Conservation (phyloP, 2,113 vertebrate genomes). For the Polypterus senegalus region DNA sequence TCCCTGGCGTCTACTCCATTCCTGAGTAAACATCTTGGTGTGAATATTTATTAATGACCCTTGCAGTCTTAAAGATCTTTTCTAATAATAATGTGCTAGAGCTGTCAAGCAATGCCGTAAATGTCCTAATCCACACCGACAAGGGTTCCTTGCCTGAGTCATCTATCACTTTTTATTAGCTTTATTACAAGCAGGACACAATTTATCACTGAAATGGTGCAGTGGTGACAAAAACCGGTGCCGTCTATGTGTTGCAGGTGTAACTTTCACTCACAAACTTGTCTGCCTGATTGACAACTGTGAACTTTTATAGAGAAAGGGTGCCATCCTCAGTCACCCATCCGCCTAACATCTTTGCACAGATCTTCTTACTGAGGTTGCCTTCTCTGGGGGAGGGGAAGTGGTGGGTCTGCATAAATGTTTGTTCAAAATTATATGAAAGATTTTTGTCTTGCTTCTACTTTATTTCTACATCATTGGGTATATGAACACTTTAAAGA, state of each 20-base stretch:
- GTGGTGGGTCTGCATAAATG: too few species aligned
- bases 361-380: not conserved
- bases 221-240: conserved; percentile 38
- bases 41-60: conserved; percentile 46
- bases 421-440: too few species aligned
- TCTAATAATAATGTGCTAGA: conserved; percentile 58
- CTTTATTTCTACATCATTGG: too few species aligned
- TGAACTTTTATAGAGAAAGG: conserved; percentile 40
- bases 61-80: conserved; percentile 28
- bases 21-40: conserved; percentile 38
- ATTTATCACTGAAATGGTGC: conserved; percentile 32
- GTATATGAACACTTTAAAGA: too few species aligned
- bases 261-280: conserved; percentile 36
- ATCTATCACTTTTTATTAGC: conserved; percentile 58
- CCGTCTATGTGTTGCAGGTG: conserved; percentile 40
- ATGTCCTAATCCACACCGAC: conserved; percentile 59
- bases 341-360: conserved; percentile 1
- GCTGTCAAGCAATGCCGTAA: conserved; percentile 46
- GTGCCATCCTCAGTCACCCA: conserved; percentile 62
- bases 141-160: conserved; percentile 39
- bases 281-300: conserved; percentile 18
- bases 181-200: conserved; percentile 33
- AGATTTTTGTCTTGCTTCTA: too few species aligned
- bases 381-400: too few species aligned
- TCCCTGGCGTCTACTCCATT: conserved; percentile 36